phyloP scores from a whole-genome alignment of 2,797 vertebrate species.

The Sebastes miniatus region DNA sequence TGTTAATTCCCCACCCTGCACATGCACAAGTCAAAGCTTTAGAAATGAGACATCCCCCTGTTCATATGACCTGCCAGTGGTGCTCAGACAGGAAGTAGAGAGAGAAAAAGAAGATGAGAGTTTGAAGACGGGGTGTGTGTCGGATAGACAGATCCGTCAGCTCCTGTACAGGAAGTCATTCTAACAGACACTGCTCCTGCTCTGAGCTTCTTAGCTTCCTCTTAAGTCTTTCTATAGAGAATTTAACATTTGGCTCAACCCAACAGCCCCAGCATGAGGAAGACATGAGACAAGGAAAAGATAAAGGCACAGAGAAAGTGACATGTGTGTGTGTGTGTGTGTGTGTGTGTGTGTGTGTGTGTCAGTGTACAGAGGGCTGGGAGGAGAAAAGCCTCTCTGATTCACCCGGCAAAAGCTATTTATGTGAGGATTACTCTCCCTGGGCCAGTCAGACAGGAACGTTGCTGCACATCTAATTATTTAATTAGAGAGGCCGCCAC shows the following conservation, averaged over 20 bases:
- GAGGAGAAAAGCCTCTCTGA: constrained; percentile 57
- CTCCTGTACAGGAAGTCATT: not conserved
- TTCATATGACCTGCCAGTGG: not conserved
- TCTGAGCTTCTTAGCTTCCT: not conserved
- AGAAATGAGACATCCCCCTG: not conserved
- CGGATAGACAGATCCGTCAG: too few species aligned
- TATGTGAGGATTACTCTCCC: constrained; percentile 98
- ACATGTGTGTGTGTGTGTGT: not conserved
- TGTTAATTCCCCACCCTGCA: not conserved
- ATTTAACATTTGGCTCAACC: constrained; percentile 23
- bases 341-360: constrained; percentile 1
- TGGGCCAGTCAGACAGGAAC: constrained; percentile 93
- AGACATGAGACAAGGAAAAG: constrained; percentile 2
- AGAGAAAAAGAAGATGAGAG: not conserved
- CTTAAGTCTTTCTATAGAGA: constrained; percentile 28
- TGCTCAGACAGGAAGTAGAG: not conserved
- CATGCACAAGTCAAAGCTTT: not conserved
- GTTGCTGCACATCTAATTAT: constrained; percentile 98
- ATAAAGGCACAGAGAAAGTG: not conserved
- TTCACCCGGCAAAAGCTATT: constrained; percentile 93
- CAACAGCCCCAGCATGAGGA: not conserved
- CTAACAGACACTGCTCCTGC: not conserved
- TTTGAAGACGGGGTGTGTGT: not conserved
- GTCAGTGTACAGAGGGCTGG: not conserved
- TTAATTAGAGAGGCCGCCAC: constrained; percentile 95